Evolutionary conservation across 2,113 vertebrate genomes (phyloP), one percentile per base, ranked within the genome.

Genomic region (Emydocephalus ijimae): DNA sequence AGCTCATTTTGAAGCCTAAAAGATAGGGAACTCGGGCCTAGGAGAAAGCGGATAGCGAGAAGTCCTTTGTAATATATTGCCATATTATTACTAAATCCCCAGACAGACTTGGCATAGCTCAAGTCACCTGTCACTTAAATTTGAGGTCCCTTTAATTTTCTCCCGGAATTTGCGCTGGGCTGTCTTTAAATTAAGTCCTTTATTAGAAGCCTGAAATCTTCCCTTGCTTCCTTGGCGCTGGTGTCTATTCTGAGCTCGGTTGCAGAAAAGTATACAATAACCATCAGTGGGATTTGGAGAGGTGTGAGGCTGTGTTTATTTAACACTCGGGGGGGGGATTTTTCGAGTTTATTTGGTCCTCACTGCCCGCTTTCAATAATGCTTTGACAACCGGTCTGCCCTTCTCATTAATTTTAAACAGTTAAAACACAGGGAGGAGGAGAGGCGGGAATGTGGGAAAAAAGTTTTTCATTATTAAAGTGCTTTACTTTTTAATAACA

Each of bases 81-180:
- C 98, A 98, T 98, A 98, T 98, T 98, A 98, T 97, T 98, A 98
- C 97, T 98, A 98, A 98, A 98, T 98, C 98, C 98, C 98, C 97
- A 98, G 98, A 98, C 98, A 98, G 98, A 98, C 97, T 97, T 98
- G 98, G 97, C 98, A 98, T 97, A 97, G 98, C 98, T 97, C 97
- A 97, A 98, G 98, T 98, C 98, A 98, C 97, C 98, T 98, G 98
- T 98, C 98, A 98, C 98, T 98, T 98, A 98, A 98, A 98, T 98
- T 98, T 98, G 98, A 98, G 98, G 97, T 98, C 98, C 98, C 99
- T 99, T 99, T 99, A 99, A 99, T 99, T 99, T 99, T 98, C 98
- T 99, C 98, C 98, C 97, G 98, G 98, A 99, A 98, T 98, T 98
- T 98, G 97, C 98, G 98, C 98, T 98, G 98, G 97, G 97, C 98